Conservation (phyloP, 1,140 invertebrate species). For the Bathynomus jamesi region DNA sequence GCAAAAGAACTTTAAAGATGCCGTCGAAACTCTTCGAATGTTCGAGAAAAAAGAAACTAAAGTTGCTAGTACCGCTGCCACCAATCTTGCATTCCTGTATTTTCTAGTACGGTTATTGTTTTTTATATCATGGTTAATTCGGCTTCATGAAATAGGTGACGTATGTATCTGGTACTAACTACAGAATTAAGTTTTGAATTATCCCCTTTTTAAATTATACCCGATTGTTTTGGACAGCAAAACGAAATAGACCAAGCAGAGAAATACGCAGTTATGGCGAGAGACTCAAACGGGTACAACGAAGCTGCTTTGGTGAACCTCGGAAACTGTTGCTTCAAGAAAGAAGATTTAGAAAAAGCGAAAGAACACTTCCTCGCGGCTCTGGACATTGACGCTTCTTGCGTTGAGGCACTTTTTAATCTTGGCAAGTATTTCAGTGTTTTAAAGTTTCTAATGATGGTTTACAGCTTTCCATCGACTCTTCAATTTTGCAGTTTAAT, state of each 20-base stretch:
- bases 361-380: constrained; percentile 67
- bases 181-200: too few species aligned
- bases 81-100: constrained; percentile 86
- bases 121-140: constrained; percentile 2
- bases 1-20: constrained; percentile 69
- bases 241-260: constrained; percentile 74
- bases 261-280: constrained; percentile 66
- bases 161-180: too few species aligned
- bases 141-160: too few species aligned
- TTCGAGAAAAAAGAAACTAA: constrained; percentile 80
- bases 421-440: constrained; percentile 61
- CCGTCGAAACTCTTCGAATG: constrained; percentile 77
- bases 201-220: too few species aligned
- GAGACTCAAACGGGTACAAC: constrained; percentile 70
- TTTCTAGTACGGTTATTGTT: constrained; percentile 50
- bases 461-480: constrained; percentile 12
- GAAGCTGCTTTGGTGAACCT: constrained; percentile 78
- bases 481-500: too few species aligned
- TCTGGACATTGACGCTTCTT: constrained; percentile 69
- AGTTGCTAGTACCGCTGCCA: constrained; percentile 72
- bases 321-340: constrained; percentile 69
- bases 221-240: constrained; percentile 56
- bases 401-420: constrained; percentile 87
- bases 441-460: not conserved
- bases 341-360: constrained; percentile 64